Evolutionary conservation across 2,888 invertebrate genomes (phyloP).

Genomic region (Atherix ibis): DNA sequence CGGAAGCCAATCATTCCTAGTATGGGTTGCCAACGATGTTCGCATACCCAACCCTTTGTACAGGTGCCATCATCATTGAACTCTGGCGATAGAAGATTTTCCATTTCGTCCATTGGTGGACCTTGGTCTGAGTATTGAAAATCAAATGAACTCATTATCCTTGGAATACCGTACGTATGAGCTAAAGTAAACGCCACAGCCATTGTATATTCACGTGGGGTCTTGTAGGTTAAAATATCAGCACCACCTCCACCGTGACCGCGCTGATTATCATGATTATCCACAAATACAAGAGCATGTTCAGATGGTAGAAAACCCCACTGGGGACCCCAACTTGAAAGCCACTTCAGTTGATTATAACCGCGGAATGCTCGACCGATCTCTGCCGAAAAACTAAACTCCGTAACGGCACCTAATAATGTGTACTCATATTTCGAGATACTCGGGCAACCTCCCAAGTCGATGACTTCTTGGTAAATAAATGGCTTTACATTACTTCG

Average conservation of each 20-base stretch:
- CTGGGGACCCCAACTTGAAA: constrained; percentile 44
- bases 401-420: constrained; percentile 52
- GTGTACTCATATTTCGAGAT: constrained; percentile 35
- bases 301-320: constrained; percentile 49
- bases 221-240: constrained; percentile 49
- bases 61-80: constrained; percentile 50
- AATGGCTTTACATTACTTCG: constrained; percentile 45
- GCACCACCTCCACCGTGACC: too few relatives aligned
- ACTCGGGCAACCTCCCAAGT: constrained; percentile 40
- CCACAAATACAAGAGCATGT: constrained; percentile 61
- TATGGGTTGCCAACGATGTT: constrained; percentile 73
- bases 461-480: constrained; percentile 63
- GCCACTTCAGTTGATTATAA: constrained; percentile 45
- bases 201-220: constrained; percentile 50
- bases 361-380: constrained; percentile 41
- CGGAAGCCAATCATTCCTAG: constrained; percentile 64
- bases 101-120: constrained; percentile 48
- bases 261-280: constrained; percentile 85
- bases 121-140: constrained; percentile 48
- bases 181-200: constrained; percentile 80
- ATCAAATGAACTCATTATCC: constrained; percentile 72
- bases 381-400: constrained; percentile 40
- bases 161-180: constrained; percentile 61
- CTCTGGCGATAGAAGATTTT: constrained; percentile 46
- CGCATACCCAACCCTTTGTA: constrained; percentile 63